These are phyloP conservation scores for Perognathus longimembris DNA, from an alignment of 2,113 vertebrate genomes.

Conservation along the genomic window DNA sequence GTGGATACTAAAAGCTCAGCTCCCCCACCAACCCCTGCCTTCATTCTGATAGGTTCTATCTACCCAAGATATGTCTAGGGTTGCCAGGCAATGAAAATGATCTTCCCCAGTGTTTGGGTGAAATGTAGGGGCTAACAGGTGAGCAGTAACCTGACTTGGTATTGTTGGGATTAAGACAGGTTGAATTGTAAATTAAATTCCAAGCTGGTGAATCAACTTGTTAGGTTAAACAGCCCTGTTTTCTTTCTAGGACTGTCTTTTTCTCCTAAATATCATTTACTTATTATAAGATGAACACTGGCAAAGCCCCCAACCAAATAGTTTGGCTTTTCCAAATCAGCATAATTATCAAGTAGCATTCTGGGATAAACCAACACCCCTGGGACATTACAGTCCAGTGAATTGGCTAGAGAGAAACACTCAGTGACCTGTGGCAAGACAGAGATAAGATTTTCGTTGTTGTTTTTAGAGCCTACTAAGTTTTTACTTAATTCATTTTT, in stretches of 20 bases:
- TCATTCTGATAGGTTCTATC: accelerated
- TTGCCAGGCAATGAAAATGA: not conserved
- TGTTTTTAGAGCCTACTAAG: not conserved
- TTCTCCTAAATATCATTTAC: not conserved
- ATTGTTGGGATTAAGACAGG: not conserved
- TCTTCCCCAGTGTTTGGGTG: not conserved
- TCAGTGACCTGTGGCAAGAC: not conserved
- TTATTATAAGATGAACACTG: not conserved
- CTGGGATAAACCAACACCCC: not conserved
- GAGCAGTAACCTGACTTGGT: not conserved
- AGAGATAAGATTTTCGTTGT: not conserved
- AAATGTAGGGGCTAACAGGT: not conserved
- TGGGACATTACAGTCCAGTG: not conserved
- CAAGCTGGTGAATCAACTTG: not conserved
- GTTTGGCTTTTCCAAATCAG: not conserved
- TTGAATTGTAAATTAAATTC: not conserved
- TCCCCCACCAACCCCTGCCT: too few relatives aligned
- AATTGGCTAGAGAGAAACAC: not conserved
- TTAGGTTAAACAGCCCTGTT: not conserved
- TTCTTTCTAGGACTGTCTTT: not conserved
- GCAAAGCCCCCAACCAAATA: not conserved
- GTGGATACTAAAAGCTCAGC: not conserved
- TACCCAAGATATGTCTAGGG: not conserved
- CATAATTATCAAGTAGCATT: not conserved
- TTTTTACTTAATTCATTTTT: not conserved